These are phyloP conservation scores for Myiothlypis coronata DNA, from an alignment of 2,797 vertebrate species.

Conservation along the genomic window DNA sequence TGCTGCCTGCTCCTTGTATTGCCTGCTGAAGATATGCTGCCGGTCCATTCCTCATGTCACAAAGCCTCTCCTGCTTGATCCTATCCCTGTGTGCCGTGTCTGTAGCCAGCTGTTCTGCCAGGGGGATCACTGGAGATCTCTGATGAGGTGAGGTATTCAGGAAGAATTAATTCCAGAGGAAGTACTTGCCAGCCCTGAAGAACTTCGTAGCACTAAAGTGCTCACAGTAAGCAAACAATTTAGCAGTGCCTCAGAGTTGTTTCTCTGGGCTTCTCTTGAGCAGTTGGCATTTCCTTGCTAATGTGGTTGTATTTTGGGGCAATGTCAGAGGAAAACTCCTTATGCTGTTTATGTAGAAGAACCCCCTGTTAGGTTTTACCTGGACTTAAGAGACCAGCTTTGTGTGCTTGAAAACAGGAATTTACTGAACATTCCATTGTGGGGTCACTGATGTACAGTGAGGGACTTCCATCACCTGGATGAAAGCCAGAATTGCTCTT, in stretches of 20 bases:
- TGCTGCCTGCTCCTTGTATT: background rate
- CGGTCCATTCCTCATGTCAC: background rate
- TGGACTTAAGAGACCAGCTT: background rate
- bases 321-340: background rate
- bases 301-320: background rate
- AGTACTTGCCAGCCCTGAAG: background rate
- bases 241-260: background rate
- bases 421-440: background rate
- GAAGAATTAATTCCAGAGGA: background rate
- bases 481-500: background rate
- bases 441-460: accelerated
- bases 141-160: background rate
- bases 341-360: background rate
- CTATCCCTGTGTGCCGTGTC: background rate
- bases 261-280: background rate
- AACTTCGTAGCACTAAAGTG: background rate
- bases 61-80: background rate
- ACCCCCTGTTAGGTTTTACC: accelerated
- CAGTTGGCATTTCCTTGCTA: background rate
- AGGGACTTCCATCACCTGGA: background rate
- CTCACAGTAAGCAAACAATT: background rate
- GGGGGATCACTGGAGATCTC: background rate
- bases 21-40: background rate
- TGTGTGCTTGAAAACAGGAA: background rate
- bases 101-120: background rate